Evolutionary conservation across 2,797 vertebrate genomes (phyloP), one percentile per base, ranked within the genome.

Genomic region (Cheirogaleus major): DNA sequence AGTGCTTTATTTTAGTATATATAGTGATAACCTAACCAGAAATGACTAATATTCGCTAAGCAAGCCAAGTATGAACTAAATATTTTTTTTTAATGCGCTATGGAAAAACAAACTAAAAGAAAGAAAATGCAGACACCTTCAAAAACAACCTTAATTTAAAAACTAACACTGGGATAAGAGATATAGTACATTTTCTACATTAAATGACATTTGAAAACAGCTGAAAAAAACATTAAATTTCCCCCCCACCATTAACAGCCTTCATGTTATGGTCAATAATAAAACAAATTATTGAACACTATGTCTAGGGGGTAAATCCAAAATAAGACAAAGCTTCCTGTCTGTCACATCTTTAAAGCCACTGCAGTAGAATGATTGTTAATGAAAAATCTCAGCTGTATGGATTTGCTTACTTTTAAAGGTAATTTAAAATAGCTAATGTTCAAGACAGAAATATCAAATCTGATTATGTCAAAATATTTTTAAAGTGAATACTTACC

Each of bases 401-500:
- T 2, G 80, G 83, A 89, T 27, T 52, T 88, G 25, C 1, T 92
- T 86, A 43, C 84, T 86, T 95, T 91, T 65, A 90, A 95, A 95
- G 25, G 1, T 45, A 90, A 97, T 86, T 83, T 88, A 89, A 96
- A 97, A 96, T 45, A 92, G 35, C 72, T 81, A 92, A 81, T 32
- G 22, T 83, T 93, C 43, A 95, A 95, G 15, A 94, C 0, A 92
- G 52, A 72, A 95, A 92, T 95, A 69, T 1, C 11, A 85, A 32
- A 59, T 82, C 18, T 87, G 41, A 80, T 93, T 89, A 83, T 79
- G 32, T 9, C 91, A 93, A 80, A 96, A 80, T 67, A 89, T 59
- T 87, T 93, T 87, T 81, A n/a, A 95, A 93, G 57, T 91, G 86
- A 95, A 96, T 72, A 97, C 98, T 99, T 99, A 99, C 99, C 99